Evolutionary conservation across 2,888 invertebrate genomes (phyloP), one percentile per base, ranked within the genome.

Genomic region (Ennomos fuscantarius): DNA sequence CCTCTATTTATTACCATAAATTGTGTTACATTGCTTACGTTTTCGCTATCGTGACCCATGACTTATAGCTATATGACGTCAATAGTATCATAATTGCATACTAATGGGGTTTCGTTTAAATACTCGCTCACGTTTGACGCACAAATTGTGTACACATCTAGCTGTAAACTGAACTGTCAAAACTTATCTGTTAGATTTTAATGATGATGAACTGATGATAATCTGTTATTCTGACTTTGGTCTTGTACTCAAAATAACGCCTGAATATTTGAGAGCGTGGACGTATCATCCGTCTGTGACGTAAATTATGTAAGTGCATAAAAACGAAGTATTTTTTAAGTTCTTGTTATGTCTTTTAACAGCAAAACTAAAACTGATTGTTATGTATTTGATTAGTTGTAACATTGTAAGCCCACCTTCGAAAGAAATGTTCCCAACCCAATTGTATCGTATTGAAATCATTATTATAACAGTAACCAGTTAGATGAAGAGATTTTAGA

Each of bases 301-400:
- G 0, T 39, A 32, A 12, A 8, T 43, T 12, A 33, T 32, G 1
- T n/a, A n/a, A 32, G 12, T 45, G n/a, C 13, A 10, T 41, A 15
- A 46, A 47, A 47, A 1, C 3, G 12, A 47, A 49, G 55, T 62
- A 60, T 65, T 59, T n/a, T 59, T 45, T 62, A 60, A 55, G 62
- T 65, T 65, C 55, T 49, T 62, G 56, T 60, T 57, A 47, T 45
- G 39, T 52, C 43, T 40, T 11, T 34, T 47, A 53, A 46, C 12
- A 53, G 43, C 12, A 34, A 41, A 52, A 55, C 43, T 51, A 48
- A 57, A 35, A 45, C 6, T 24, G 24, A 45, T 35, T 55, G 50
- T 60, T 50, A 55, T 35, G 15, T 32, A 56, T 59, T 55, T 56
- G 50, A 51, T 56, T 31, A 54, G 48, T 49, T 54, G 54, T 60